Evolutionary conservation across 2,113 vertebrate genomes (phyloP).

Genomic region (Zootoca vivipara): DNA sequence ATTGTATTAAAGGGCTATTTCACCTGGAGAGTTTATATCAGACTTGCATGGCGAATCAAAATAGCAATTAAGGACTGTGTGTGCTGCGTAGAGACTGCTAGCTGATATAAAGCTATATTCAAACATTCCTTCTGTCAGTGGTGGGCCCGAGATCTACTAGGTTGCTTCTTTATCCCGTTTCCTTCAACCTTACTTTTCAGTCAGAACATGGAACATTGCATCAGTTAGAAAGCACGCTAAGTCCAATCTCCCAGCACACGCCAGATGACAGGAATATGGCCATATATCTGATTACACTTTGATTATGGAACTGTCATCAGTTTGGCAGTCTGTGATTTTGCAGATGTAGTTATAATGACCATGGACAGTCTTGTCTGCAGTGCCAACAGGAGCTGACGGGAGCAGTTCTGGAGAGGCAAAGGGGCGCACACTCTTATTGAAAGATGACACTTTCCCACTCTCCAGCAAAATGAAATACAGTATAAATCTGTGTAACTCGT

Average conservation of each 20-base stretch:
- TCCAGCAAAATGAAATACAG: neutral
- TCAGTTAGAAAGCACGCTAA: conserved; percentile 30
- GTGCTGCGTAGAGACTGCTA: conserved; percentile 1
- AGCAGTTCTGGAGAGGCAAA: conserved; percentile 6
- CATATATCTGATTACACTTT: conserved; percentile 19
- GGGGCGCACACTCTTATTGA: neutral
- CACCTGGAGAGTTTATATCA: conserved; percentile 16
- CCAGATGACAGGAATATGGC: conserved; percentile 43
- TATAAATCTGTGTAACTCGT: neutral
- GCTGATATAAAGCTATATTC: neutral
- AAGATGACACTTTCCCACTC: neutral
- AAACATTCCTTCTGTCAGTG: neutral
- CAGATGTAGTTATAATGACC: conserved; percentile 25
- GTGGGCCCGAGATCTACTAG: conserved; percentile 35
- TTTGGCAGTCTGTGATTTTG: conserved; percentile 13
- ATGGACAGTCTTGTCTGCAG: rapidly evolving
- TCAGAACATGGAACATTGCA: conserved; percentile 42
- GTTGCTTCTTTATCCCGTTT: conserved; percentile 5
- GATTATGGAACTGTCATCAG: conserved; percentile 56
- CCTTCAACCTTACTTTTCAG: conserved; percentile 44
- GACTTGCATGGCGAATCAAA: conserved; percentile 36
- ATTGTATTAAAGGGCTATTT: conserved; percentile 37
- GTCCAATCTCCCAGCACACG: conserved; percentile 47
- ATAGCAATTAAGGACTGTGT: conserved; percentile 29
- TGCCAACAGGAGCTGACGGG: neutral